Evolutionary conservation across 1,140 invertebrate species (phyloP).

Genomic region (Papilio glaucus): DNA sequence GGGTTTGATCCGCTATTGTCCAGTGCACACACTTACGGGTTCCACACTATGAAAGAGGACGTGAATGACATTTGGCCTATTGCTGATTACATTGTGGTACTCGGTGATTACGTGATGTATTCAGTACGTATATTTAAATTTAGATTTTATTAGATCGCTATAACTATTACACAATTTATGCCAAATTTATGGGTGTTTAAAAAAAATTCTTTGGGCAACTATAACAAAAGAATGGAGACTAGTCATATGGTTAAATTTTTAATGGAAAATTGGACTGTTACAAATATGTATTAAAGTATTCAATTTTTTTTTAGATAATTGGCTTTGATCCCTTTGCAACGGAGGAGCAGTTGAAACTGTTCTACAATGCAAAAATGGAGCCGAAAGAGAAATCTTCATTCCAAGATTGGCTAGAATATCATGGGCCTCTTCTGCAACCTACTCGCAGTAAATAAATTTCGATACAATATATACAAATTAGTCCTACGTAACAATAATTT

Average conservation of each 20-base stretch:
- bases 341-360: conserved; percentile 88
- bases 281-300: too few relatives aligned
- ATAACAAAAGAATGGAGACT: too few relatives aligned
- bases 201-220: background rate
- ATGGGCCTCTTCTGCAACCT: conserved; percentile 96
- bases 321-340: conserved; percentile 97
- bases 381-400: conserved; percentile 95
- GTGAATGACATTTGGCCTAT: conserved; percentile 9
- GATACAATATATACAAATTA: background rate
- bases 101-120: background rate
- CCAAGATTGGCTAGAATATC: conserved; percentile 98
- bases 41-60: background rate
- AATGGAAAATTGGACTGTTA: too few relatives aligned
- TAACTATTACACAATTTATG: too few relatives aligned
- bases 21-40: background rate
- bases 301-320: conserved; percentile 85
- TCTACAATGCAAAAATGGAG: conserved; percentile 90
- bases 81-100: background rate
- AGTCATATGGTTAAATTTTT: conserved; percentile 46
- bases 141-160: too few relatives aligned
- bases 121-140: background rate
- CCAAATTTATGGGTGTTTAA: too few relatives aligned
- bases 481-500: background rate
- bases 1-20: background rate
- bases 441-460: conserved; percentile 90